A percentile compares a stretch with the other conserved stretches of the same genome.
phyloP scores from a whole-genome alignment of 2,113 vertebrate species.

The Dipodomys stephensi region DNA sequence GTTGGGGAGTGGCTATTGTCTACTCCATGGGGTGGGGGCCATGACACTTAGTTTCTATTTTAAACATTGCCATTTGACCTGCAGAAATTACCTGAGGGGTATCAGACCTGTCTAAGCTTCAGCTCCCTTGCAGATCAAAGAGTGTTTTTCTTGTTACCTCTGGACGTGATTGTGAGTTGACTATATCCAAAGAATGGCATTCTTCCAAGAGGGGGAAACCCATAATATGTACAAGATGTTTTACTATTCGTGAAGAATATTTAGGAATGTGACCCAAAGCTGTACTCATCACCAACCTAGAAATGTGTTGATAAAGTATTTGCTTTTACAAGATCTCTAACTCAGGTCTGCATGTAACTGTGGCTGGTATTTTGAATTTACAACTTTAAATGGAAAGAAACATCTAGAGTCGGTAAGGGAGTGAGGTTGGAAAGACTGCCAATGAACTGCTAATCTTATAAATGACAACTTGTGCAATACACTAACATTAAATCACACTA shows the following conservation, averaged over 20 bases:
- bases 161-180: background rate
- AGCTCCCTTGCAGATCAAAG: background rate
- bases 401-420: background rate
- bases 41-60: background rate
- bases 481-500: background rate
- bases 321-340: background rate
- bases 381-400: background rate
- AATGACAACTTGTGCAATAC: background rate
- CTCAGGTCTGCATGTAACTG: background rate
- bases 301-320: background rate
- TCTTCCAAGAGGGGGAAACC: background rate
- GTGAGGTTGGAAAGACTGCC: background rate
- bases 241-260: background rate
- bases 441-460: background rate
- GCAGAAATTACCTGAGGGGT: background rate
- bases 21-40: background rate
- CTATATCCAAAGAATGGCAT: background rate
- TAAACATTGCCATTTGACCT: conserved; percentile 27
- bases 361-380: background rate
- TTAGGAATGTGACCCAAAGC: background rate
- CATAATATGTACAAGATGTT: background rate
- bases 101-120: background rate
- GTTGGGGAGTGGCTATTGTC: background rate
- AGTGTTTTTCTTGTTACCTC: conserved; percentile 34
- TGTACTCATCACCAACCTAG: background rate